Evolutionary conservation across 2,113 vertebrate species (phyloP), one percentile per base, ranked within the genome.

Genomic region (Pao palembangensis): DNA sequence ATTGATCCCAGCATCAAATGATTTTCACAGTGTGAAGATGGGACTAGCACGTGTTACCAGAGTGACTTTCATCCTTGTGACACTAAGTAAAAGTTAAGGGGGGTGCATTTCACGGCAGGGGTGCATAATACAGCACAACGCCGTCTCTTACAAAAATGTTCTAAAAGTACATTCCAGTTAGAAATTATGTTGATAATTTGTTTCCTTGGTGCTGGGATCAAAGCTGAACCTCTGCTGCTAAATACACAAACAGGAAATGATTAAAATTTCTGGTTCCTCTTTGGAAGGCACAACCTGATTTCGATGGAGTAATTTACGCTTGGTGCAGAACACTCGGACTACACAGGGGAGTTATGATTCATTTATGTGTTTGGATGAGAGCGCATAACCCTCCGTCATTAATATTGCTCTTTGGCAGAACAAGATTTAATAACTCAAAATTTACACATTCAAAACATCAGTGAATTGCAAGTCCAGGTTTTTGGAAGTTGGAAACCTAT

Each of bases 291-390:
- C 57, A 61, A 76, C 70, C 70, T 69, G 28, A 66, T 54, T 68
- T 61, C 56, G 69, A 19, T 55, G 19, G 47, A 47, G 77, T 76
- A 71, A 88, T 87, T 80, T 75, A 88, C 85, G 64, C 79, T 88
- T 85, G 71, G 58, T 52, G 69, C 69, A 59, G 68, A 77, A 79
- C 51, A 42, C 67, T 28, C 58, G 55, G 56, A 58, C 48, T 66
- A 61, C 71, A 71, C 73, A 5, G 31, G 73, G 73, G 84, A 87
- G 63, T 55, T 48, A 71, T 85, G 75, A 86, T 84, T 87, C 58
- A 91, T 88, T 84, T 85, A 51, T 69, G 74, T 82, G 79, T 87
- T 86, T 78, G 77, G 79, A 82, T 85, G 80, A 83, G 70, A 83
- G 71, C 75, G 68, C 83, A 75, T 67, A 82, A 58, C 65, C 76